These are phyloP conservation scores for Desmophyllum pertusum DNA, from an alignment of 92 coral and sea anemone species.

Conservation along the genomic window DNA sequence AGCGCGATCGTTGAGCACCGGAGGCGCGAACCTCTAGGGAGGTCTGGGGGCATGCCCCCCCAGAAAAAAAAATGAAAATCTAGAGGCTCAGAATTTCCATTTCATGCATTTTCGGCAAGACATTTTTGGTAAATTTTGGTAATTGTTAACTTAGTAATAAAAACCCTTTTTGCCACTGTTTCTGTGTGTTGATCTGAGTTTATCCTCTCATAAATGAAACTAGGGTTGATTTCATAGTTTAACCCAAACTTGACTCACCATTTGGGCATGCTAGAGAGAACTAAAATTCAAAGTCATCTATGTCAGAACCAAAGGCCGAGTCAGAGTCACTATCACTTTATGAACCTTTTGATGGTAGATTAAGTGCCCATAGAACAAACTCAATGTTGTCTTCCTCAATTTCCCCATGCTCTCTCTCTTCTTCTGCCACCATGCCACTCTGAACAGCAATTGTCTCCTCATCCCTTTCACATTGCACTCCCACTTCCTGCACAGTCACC, in stretches of 20 bases:
- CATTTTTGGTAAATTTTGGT: too few species aligned
- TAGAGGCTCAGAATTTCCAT: not conserved
- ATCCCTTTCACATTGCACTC: constrained; percentile 45
- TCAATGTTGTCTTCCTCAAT: not conserved
- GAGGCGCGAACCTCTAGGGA: not conserved
- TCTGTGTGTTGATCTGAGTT: not conserved
- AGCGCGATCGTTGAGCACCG: too few species aligned
- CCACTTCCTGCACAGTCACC: constrained; percentile 45
- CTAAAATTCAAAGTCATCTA: not conserved
- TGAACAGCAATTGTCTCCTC: constrained; percentile 37
- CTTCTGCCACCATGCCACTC: constrained; percentile 16
- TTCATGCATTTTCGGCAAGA: not conserved
- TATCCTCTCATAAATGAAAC: not conserved
- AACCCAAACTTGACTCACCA: constrained; percentile 1
- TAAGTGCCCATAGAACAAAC: not conserved
- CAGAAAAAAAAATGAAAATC: not conserved
- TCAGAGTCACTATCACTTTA: constrained; percentile 8
- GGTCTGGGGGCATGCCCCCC: too few species aligned
- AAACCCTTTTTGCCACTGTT: not conserved
- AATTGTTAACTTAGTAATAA: too few species aligned
- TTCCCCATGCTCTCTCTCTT: constrained; percentile 20
- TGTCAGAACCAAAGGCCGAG: not conserved
- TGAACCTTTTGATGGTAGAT: constrained; percentile 6
- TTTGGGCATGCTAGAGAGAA: not conserved
- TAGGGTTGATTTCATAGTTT: too few species aligned